Evolutionary conservation across 2,888 invertebrate genomes (phyloP).

Genomic region (Chrysodeixis includens): DNA sequence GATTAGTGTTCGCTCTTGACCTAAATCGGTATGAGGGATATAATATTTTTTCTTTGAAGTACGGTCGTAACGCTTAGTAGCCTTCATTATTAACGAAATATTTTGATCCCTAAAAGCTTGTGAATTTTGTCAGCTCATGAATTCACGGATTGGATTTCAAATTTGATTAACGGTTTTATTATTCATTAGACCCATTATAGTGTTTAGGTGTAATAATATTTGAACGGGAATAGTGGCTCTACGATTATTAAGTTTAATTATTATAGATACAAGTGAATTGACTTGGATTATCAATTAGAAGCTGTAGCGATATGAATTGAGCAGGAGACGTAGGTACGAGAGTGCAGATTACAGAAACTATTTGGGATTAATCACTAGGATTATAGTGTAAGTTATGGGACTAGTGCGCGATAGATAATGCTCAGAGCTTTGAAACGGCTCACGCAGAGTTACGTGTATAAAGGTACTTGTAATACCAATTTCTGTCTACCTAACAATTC

Average conservation of each 20-base stretch:
- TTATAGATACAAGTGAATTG: constrained; percentile 40
- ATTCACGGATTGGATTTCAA: constrained; percentile 42
- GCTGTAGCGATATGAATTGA: constrained; percentile 39
- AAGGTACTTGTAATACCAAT: constrained; percentile 5
- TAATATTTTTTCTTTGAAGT: constrained; percentile 66
- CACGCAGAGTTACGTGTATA: constrained; percentile 13
- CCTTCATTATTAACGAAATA: constrained; percentile 53
- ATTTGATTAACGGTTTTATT: constrained; percentile 54
- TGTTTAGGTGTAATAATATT: constrained; percentile 31
- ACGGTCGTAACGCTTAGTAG: constrained; percentile 48
- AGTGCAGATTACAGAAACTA: constrained; percentile 55
- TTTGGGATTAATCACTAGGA: constrained; percentile 58
- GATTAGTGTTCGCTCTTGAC: constrained; percentile 69
- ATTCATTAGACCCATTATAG: constrained; percentile 43
- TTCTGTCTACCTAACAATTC: background rate
- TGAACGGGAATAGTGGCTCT: constrained; percentile 34
- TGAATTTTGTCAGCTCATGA: constrained; percentile 39
- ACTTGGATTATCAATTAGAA: constrained; percentile 52
- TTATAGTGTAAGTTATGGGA: constrained; percentile 55
- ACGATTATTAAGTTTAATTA: constrained; percentile 38
- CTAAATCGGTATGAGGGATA: constrained; percentile 58
- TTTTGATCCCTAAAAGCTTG: constrained; percentile 37
- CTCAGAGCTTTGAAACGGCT: constrained; percentile 36
- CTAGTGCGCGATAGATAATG: constrained; percentile 48
- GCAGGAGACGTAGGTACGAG: constrained; percentile 39